Base-by-base conservation (phyloP, 1,140 invertebrate species). In the Aphaenogaster rudis region DNA sequence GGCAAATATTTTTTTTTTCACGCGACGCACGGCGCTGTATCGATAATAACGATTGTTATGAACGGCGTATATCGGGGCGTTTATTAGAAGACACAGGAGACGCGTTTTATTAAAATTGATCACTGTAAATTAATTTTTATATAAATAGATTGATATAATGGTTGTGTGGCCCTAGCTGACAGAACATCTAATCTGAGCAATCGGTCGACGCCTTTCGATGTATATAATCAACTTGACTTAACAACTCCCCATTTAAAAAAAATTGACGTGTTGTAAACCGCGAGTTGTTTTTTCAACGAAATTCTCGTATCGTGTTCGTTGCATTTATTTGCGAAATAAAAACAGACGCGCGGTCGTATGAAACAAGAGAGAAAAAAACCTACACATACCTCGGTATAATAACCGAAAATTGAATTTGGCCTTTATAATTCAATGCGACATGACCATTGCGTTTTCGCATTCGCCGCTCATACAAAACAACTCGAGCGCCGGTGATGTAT, bases 381-480 rank as follows among this genome's bases (percentile, higher is more conserved):
- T 11, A 8, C 42, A 17, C 42, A 17, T 71, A 45, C 42, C 69
- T 52, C 42, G 33, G 8, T 78, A 74, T 84, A 84, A 84, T 84
- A 84, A 84, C n/a, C 54, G 54, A 84, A 84, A 84, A 84, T 84
- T 84, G 69, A 84, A 84, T 84, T 39, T 63, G 57, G 33, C 54
- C 69, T 76, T 84, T 84, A 74, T 76, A 84, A 57, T 61, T 76
- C 80, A 57, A 82, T 61, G 80, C 80, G 67, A 84, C 80, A 61
- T 71, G 67, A 84, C 67, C 69, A 54, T 76, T 63, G 80, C 80
- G 54, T 76, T 84, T 84, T 82, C 17, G 42, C 52, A 54, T 59
- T 45, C 9, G 42, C 52, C 21, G 54, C 33, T 33, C 61, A n/a
- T 61, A 61, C 80, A 72, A 82, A 72, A 82, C 45, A 74, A 61